Base-by-base conservation (phyloP, 1,140 invertebrate species). In the Diploscapter pachys region DNA sequence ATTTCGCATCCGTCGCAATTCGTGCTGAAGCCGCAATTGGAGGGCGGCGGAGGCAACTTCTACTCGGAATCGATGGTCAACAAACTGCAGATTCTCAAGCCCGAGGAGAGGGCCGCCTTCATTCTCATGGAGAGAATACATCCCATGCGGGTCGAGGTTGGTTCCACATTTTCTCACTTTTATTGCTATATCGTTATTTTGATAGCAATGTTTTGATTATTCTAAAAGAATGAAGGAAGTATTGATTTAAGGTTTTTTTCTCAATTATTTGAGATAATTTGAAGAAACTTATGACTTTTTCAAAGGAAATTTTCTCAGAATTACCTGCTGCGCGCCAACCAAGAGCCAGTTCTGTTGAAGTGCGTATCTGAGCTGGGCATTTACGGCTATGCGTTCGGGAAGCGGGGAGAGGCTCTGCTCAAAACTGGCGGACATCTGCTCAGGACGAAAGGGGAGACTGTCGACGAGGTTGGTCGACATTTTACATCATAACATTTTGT, bases 1-100 rank as follows among this genome's bases (percentile, higher is more conserved):
- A 82, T 96, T 1, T 87, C 89, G 57, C 88, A 92, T 80, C 94
- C 95, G 2, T 89, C 92, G 62, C 90, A 91, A 57, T 98, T 89
- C 88, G 96, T 99, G 9, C 86, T 99, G 68, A 99, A 99, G 87
- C 96, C 96, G 2, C 95, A 99, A 86, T 89, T 96, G 64, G 96
- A 99, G 89, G 81, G 82, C 69, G 73, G 79, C 85, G 89, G 88
- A 4, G 93, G 98, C 86, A 98, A 99, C 86, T 86, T 95, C 65
- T 99, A 96, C 87, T 94, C 91, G 2, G 87, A 90, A 2, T 91
- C 96, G 59, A 91, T 98, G 62, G 70, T 76, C 63, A 87, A 88
- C 49, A 76, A 89, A 5, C 87, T 97, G 48, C 80, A 88, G 74
- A 85, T 86, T 51, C 90, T 93, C 82, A 88, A 89, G 76, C 83